A percentile compares a stretch with the other conserved stretches of the same genome.
phyloP scores from a whole-genome alignment of 1,140 invertebrate genomes.

The Microplitis mediator region DNA sequence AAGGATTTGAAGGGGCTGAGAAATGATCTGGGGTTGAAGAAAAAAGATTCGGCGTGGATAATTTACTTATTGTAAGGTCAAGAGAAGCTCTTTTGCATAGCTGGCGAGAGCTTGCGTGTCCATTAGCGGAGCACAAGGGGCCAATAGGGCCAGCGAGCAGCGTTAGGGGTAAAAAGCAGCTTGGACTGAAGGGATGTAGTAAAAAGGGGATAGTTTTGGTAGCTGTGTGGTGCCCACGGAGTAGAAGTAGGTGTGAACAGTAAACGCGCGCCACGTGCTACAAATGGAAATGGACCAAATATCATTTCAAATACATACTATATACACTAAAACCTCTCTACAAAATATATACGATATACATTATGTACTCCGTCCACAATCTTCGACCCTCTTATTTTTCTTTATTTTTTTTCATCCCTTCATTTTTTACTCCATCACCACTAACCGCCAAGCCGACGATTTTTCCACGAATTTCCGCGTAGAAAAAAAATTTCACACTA shows the following conservation, averaged over 20 bases:
- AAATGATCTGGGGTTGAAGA: too few relatives aligned
- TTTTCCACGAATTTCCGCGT: too few relatives aligned
- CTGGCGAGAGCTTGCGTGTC: slow-evolving; percentile 51
- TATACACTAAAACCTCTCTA: background rate
- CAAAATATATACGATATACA: too few relatives aligned
- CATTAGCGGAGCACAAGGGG: slow-evolving; percentile 39
- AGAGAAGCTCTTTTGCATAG: slow-evolving; percentile 48
- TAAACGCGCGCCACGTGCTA: slow-evolving; percentile 60
- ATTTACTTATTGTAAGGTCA: too few relatives aligned
- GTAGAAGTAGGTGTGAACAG: slow-evolving; percentile 49
- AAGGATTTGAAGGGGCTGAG: too few relatives aligned
- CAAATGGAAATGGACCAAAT: slow-evolving; percentile 62
- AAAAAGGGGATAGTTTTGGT: too few relatives aligned
- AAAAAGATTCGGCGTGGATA: slow-evolving; percentile 5
- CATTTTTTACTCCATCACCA: too few relatives aligned
- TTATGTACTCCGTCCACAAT: too few relatives aligned
- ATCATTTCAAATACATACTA: slow-evolving; percentile 54
- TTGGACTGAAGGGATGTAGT: background rate
- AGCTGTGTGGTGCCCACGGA: background rate
- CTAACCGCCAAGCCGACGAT: too few relatives aligned
- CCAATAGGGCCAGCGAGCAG: slow-evolving; percentile 18
- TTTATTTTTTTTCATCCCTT: too few relatives aligned
- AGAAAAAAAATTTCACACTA: too few relatives aligned
- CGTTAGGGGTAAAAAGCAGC: slow-evolving; percentile 12
- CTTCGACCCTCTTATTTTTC: too few relatives aligned